Evolutionary conservation across 2,888 invertebrate genomes (phyloP).

Genomic region (Drosophila cognata): DNA sequence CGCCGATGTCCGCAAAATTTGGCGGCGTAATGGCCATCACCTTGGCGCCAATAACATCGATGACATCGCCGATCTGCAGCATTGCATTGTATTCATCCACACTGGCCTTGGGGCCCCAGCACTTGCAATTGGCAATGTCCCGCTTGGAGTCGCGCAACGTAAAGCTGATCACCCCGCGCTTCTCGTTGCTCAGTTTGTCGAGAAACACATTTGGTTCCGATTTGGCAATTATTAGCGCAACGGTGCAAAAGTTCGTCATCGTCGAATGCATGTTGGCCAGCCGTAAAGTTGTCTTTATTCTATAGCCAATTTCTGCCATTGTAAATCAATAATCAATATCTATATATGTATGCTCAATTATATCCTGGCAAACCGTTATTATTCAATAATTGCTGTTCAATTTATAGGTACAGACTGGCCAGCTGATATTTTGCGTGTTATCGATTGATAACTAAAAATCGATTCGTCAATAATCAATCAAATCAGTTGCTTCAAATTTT

Average conservation of each 20-base stretch:
- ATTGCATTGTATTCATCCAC: conserved; percentile 87
- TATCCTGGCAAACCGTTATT: conserved; percentile 11
- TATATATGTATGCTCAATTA: not conserved
- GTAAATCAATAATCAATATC: not conserved
- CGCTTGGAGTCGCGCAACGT: conserved; percentile 90
- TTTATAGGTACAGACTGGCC: not conserved
- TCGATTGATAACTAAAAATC: not conserved
- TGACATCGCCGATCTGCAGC: conserved; percentile 89
- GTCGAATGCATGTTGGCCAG: conserved; percentile 59
- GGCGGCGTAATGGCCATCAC: conserved; percentile 86
- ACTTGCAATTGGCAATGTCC: conserved; percentile 91
- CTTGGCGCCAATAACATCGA: conserved; percentile 90
- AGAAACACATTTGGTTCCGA: conserved; percentile 86
- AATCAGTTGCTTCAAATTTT: conserved; percentile 18
- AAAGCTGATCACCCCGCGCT: conserved; percentile 90
- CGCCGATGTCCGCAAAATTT: conserved; percentile 29
- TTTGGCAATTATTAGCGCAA: conserved; percentile 88
- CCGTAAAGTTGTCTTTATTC: conserved; percentile 1
- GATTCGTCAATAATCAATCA: not conserved
- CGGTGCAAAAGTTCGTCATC: conserved; percentile 84
- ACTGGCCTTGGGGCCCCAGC: conserved; percentile 90
- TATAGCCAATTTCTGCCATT: conserved; percentile 38
- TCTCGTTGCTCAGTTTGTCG: conserved; percentile 83
- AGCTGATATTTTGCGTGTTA: not conserved
- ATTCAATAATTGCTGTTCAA: not conserved